Conservation (phyloP, 2,888 invertebrate genomes). For the Taenaris catops region DNA sequence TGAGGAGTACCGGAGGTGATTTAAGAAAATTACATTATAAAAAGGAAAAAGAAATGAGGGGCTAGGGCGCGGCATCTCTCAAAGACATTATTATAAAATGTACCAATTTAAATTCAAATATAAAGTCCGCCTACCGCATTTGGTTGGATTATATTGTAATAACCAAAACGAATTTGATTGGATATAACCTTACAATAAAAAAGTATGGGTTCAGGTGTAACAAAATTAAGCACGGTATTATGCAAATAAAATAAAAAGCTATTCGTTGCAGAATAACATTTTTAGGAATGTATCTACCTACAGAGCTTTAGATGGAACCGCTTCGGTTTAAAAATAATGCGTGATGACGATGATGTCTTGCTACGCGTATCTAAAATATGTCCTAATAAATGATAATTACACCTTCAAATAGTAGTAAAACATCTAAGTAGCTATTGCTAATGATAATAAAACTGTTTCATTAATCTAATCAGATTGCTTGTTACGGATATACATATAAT, state of each 20-base stretch:
- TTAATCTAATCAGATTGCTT: too few species aligned
- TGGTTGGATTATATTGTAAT: conserved; percentile 33
- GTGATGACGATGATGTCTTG: too few species aligned
- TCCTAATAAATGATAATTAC: too few species aligned
- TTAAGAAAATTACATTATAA: conserved; percentile 75
- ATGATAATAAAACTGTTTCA: too few species aligned
- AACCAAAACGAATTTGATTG: conserved; percentile 29
- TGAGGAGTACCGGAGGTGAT: conserved; percentile 52
- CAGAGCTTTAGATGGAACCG: too few species aligned
- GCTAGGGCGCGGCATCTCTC: conserved; percentile 47
- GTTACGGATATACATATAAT: too few species aligned
- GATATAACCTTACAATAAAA: conserved; percentile 15
- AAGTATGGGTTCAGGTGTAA: conserved; percentile 13
- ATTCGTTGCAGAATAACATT: neutral
- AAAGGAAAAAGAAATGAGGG: conserved; percentile 54
- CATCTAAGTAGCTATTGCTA: too few species aligned
- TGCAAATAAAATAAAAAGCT: neutral
- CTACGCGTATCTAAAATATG: too few species aligned
- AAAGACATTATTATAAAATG: conserved; percentile 68
- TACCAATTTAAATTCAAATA: conserved; percentile 71
- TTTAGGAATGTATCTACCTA: neutral
- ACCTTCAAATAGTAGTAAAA: too few species aligned
- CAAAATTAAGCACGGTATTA: neutral
- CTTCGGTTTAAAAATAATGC: too few species aligned
- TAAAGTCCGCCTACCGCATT: conserved; percentile 46